phyloP scores from a whole-genome alignment of 2,888 invertebrate species.

The Drosophila atripex region DNA sequence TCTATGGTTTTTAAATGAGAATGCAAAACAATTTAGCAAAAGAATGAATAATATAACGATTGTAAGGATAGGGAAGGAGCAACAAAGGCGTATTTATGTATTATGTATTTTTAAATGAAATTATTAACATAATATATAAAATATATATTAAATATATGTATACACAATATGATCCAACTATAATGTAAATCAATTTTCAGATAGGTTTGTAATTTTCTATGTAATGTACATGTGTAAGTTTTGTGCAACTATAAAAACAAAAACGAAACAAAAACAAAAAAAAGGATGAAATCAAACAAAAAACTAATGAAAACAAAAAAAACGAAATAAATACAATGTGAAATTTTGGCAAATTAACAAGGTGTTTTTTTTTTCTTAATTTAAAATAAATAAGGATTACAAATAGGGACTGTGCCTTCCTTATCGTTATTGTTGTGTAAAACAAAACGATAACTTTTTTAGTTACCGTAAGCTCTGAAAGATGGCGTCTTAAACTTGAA shows the following conservation, averaged over 20 bases:
- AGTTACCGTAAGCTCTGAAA: not conserved
- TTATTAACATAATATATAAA: conserved; percentile 55
- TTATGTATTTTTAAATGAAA: conserved; percentile 75
- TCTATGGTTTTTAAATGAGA: conserved; percentile 58
- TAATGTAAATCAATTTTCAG: conserved; percentile 64
- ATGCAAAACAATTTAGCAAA: conserved; percentile 42
- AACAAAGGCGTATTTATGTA: conserved; percentile 72
- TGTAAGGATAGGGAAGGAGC: conserved; percentile 36
- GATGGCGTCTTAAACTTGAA: not conserved
- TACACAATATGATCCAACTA: conserved; percentile 43
- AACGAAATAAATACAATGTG: conserved; percentile 55
- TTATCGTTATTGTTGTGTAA: not conserved
- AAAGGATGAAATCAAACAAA: conserved; percentile 45
- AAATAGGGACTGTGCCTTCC: not conserved
- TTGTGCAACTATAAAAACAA: conserved; percentile 51
- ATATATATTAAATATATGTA: conserved; percentile 45
- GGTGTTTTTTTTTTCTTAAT: not conserved
- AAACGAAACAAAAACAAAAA: conserved; percentile 36
- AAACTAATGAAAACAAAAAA: conserved; percentile 29
- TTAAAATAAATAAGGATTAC: not conserved
- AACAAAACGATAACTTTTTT: not conserved
- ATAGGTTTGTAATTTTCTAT: conserved; percentile 69
- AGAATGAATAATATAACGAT: conserved; percentile 34
- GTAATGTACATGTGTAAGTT: conserved; percentile 63
- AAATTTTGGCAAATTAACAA: conserved; percentile 64